A percentile compares a stretch with the other conserved stretches of the same genome.
These are phyloP conservation scores for Tupiocoris notatus DNA, from an alignment of 2,888 invertebrate genomes.

Conservation along the genomic window DNA sequence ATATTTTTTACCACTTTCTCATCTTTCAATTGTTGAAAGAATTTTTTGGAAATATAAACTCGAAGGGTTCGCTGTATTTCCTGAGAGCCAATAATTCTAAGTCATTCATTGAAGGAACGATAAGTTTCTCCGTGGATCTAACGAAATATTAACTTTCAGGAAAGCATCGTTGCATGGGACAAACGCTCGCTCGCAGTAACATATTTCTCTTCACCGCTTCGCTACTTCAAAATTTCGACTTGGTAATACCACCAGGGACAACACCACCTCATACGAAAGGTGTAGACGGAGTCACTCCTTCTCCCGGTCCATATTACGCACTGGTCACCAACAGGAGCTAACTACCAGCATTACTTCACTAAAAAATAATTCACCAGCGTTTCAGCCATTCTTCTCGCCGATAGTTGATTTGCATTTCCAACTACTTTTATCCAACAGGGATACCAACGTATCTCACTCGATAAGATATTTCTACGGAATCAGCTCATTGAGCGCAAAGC, in stretches of 20 bases:
- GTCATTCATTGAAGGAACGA: too few species aligned
- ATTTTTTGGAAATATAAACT: not conserved
- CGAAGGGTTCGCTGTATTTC: not conserved
- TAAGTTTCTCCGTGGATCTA: too few species aligned
- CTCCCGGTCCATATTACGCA: constrained; percentile 70
- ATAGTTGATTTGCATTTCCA: too few species aligned
- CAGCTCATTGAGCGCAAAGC: too few species aligned
- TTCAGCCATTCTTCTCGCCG: too few species aligned
- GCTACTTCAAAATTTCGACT: constrained; percentile 70
- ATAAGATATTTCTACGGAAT: too few species aligned
- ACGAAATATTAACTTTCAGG: constrained; percentile 53
- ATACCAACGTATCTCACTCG: too few species aligned
- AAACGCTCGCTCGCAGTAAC: constrained; percentile 73
- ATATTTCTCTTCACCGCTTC: constrained; percentile 73
- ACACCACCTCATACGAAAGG: constrained; percentile 65
- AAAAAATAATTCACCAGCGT: too few species aligned
- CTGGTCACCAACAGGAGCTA: constrained; percentile 55
- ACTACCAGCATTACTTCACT: too few species aligned
- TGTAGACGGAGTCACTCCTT: constrained; percentile 75
- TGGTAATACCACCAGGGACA: constrained; percentile 65
- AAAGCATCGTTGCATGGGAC: constrained; percentile 79
- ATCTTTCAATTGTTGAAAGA: not conserved
- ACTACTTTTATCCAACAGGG: too few species aligned
- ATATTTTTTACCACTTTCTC: not conserved
- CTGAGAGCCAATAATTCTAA: too few species aligned